phyloP scores from a whole-genome alignment of 1,140 invertebrate species.

The Drosophila auraria region DNA sequence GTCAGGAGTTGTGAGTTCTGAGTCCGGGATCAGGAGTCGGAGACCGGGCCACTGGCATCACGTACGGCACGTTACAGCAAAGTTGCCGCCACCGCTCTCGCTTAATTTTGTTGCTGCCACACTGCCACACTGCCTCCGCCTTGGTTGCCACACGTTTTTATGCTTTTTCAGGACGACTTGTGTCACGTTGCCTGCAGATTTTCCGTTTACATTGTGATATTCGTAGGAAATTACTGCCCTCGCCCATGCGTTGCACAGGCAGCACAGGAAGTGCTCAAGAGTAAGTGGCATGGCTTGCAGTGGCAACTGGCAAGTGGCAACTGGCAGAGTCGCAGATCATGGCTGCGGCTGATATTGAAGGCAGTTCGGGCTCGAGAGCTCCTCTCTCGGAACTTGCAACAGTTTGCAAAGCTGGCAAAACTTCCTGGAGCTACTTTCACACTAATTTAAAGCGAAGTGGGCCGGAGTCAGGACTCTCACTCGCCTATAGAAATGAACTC shows the following conservation, averaged over 20 bases:
- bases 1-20: constrained; percentile 37
- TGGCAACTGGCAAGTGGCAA: not conserved
- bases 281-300: constrained; percentile 7
- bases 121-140: too few species aligned
- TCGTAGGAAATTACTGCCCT: constrained; percentile 33
- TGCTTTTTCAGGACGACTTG: constrained; percentile 36
- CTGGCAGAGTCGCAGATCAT: constrained; percentile 2
- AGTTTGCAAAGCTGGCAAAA: too few species aligned
- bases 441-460: constrained; percentile 55
- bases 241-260: constrained; percentile 7
- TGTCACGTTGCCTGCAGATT: constrained; percentile 56
- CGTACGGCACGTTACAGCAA: constrained; percentile 74
- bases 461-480: constrained; percentile 8
- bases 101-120: constrained; percentile 61
- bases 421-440: too few species aligned
- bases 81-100: constrained; percentile 60
- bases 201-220: constrained; percentile 40
- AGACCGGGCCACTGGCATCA: constrained; percentile 41
- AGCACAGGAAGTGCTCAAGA: constrained; percentile 14
- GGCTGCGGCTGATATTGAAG: constrained; percentile 1
- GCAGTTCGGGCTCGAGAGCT: constrained; percentile 2
- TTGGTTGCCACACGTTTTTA: constrained; percentile 58
- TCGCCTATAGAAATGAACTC: constrained; percentile 57
- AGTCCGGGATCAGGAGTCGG: constrained; percentile 2
- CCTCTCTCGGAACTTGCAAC: constrained; percentile 9